Evolutionary conservation across 2,888 invertebrate species (phyloP).

Genomic region (Exocentrus adspersus): DNA sequence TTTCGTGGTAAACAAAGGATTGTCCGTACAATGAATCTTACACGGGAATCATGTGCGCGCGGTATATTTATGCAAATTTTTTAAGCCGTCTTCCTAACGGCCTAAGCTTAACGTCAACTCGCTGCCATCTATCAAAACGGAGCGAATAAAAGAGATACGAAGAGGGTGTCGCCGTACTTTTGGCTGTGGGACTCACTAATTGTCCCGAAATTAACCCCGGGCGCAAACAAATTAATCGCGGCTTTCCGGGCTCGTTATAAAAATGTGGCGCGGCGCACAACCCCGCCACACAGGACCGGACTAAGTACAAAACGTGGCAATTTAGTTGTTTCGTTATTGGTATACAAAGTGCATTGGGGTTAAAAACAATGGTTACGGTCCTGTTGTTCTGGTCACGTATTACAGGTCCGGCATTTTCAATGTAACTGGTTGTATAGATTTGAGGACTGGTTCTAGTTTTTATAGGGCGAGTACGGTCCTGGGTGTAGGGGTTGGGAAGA

Average conservation of each 20-base stretch:
- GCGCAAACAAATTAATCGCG: slow-evolving; percentile 62
- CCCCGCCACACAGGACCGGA: not conserved
- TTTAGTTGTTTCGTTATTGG: too few species aligned
- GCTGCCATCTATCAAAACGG: slow-evolving; percentile 13
- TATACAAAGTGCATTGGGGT: too few species aligned
- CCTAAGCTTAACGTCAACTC: not conserved
- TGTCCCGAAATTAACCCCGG: slow-evolving; percentile 61
- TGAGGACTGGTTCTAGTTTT: too few species aligned
- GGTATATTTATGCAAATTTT: too few species aligned
- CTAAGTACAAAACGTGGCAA: slow-evolving; percentile 46
- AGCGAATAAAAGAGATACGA: slow-evolving; percentile 40
- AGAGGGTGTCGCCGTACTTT: slow-evolving; percentile 43
- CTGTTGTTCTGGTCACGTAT: too few species aligned
- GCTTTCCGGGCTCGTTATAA: slow-evolving; percentile 59
- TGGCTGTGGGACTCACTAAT: slow-evolving; percentile 54
- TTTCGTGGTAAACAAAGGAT: too few species aligned
- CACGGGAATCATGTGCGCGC: too few species aligned
- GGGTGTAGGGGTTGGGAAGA: not conserved
- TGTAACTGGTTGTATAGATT: too few species aligned
- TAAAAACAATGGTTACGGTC: too few species aligned
- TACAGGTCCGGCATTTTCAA: too few species aligned
- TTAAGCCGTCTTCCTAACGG: too few species aligned
- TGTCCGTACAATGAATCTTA: too few species aligned
- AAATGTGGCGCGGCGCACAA: slow-evolving; percentile 57
- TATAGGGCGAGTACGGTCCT: not conserved